Base-by-base conservation (phyloP, 2,888 invertebrate species). In the Leptura quadrifasciata region DNA sequence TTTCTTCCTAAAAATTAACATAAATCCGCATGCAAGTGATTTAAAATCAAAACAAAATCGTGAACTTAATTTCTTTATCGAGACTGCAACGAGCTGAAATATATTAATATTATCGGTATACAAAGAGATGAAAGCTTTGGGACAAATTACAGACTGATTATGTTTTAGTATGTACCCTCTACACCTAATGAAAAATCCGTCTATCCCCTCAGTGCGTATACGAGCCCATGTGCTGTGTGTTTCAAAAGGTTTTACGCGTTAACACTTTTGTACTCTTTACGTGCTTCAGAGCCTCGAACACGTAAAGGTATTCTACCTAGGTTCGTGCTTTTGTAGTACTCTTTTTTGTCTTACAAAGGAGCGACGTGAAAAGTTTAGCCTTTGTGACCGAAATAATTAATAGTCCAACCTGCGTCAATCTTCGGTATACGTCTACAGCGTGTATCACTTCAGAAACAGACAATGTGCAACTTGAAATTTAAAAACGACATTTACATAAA, bases 341-440 rank as follows among this genome's bases (percentile, higher is more conserved):
- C 21, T 20, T 61, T 27, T 61, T n/a, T 27, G 63, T 39, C 35
- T 18, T 39, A 35, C 20, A 17, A 27, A 18, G 63, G 39, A 9
- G 39, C 39, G 12, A 27, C 35, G n/a, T n/a, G 8, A 20, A 61
- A 31, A 35, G 39, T 35, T 47, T n/a, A 47, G 47, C 39, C 35
- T 60, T 63, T 63, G 35, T 63, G 35, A 63, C 35, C 18, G 63
- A 63, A 47, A 47, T 47, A 63, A 63, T 63, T 39, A 39, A 63
- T 17, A 39, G 63, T 35, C 31, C 0, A 3, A 18, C 10, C 20
- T 39, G 63, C 31, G 15, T 39, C 9, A 10, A 63, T 63, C 18
- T 63, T 63, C 18, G 18, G 18, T 63, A 10, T n/a, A 61, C 12
- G 63, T 63, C n/a, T 63, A 63, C 39, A 10, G 31, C 10, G 21